Base-by-base conservation (phyloP, 1,140 invertebrate genomes). In the Oncopodura yosiiana region DNA sequence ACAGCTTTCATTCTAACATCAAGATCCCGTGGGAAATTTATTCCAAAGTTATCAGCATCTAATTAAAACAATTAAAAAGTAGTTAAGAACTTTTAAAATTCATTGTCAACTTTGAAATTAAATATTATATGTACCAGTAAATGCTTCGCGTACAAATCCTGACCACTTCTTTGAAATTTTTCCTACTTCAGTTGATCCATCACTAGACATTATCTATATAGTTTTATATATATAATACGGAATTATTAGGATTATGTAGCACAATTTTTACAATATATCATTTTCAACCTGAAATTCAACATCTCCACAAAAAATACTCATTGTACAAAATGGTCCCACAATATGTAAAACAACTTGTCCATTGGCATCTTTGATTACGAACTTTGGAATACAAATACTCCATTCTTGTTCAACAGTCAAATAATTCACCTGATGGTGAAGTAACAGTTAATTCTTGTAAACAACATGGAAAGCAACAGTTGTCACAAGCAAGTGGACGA, bases 401-500 rank as follows among this genome's bases (percentile, higher is more conserved):
- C 87, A 93, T 53, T 87, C 79, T 74, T 94, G 87, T 54, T 83
- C 77, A 8, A 94, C 76, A 6, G 75, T 79, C 30, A 34, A 34
- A 8, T 41, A 51, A 51, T 42, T 51, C 36, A 3, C 49, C 49
- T 14, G 49, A 37, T 11, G 49, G 49, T 3, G 49, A 36, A 30
- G n/a, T 39, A 3, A 51, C 49, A 5, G 39, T 37, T 24, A 26
- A 38, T 69, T 83, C 82, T 74, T 91, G 86, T 61, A 89, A 72
- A 71, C 85, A 91, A 69, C 87, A 89, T 5, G 85, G 85, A 65
- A 81, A 90, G 64, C 77, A 83, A 66, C 86, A 91, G 2, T 78
- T 77, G 54, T 79, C 77, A 69, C 86, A 90, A 9, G 83, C 78
- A 14, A 88, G 70, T 1, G 85, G 84, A 26, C 86, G 76, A 60